phyloP scores from a whole-genome alignment of 1,140 invertebrate species.

The Parasteatoda tepidariorum region DNA sequence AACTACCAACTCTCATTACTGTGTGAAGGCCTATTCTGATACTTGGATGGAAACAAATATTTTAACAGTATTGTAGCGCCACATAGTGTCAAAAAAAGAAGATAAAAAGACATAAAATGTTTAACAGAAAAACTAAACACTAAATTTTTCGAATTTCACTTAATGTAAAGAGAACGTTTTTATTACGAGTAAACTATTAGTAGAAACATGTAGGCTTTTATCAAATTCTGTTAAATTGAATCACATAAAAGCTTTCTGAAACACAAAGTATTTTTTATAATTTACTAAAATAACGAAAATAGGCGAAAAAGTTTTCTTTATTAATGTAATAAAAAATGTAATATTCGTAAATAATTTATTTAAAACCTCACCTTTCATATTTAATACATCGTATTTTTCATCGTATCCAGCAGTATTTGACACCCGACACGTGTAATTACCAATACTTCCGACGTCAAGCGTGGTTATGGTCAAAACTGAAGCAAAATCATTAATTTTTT shows the following conservation, averaged over 20 bases:
- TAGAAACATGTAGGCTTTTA: background rate
- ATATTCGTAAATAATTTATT: background rate
- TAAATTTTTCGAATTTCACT: background rate
- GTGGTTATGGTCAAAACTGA: conserved; percentile 20
- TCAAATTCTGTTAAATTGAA: background rate
- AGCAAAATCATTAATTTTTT: background rate
- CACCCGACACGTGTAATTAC: conserved; percentile 62
- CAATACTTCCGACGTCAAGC: conserved; percentile 50
- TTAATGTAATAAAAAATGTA: background rate
- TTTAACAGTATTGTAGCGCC: conserved; percentile 22
- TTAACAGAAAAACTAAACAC: background rate
- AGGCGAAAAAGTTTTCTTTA: background rate
- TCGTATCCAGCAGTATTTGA: conserved; percentile 51
- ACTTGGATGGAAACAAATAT: background rate
- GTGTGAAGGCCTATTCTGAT: no score
- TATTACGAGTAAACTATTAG: background rate
- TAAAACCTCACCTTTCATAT: conserved; percentile 4
- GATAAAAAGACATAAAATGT: background rate
- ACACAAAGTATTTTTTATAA: background rate
- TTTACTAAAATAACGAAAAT: background rate
- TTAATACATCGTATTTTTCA: conserved; percentile 24
- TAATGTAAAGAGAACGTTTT: background rate
- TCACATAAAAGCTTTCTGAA: background rate
- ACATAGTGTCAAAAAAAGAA: conserved; percentile 17
- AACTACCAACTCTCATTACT: no score